Percentiles rank a stretch among this genome's conserved stretches.
These are phyloP conservation scores for Ramphastos sulfuratus DNA, from an alignment of 2,113 vertebrate genomes.

Conservation along the genomic window DNA sequence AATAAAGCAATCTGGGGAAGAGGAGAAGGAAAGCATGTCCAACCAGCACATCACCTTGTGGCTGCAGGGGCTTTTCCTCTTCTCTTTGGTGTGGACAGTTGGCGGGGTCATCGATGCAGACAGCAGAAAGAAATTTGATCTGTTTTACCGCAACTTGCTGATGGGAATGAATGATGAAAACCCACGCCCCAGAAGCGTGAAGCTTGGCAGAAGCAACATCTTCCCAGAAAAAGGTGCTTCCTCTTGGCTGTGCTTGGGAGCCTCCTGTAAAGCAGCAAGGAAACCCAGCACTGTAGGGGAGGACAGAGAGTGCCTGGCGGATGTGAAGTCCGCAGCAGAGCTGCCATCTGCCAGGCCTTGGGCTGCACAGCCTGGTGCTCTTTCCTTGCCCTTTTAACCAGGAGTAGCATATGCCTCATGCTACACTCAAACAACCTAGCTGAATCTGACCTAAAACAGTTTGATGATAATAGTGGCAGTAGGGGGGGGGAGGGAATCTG, in stretches of 20 bases:
- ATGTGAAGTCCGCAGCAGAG: not conserved
- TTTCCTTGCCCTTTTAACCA: not conserved
- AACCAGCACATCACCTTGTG: constrained; percentile 85
- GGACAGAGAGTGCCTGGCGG: not conserved
- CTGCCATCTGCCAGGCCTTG: constrained; percentile 1
- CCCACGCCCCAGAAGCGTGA: constrained; percentile 84
- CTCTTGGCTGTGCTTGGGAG: not conserved
- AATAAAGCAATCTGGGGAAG: constrained; percentile 63
- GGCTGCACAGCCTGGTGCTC: not conserved
- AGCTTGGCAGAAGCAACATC: constrained; percentile 82
- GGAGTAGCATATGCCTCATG: not conserved
- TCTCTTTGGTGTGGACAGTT: constrained; percentile 88
- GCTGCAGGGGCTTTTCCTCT: constrained; percentile 90
- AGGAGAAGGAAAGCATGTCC: constrained; percentile 71
- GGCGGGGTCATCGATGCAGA: constrained; percentile 84
- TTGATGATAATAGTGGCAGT: not conserved
- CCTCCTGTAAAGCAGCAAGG: not conserved
- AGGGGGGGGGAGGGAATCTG: accelerated
- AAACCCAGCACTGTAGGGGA: not conserved
- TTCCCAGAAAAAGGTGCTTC: constrained; percentile 88
- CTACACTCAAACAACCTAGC: not conserved
- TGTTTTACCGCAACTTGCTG: constrained; percentile 85
- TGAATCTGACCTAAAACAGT: not conserved
- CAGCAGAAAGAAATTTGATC: constrained; percentile 88
- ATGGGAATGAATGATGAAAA: constrained; percentile 75